Conservation (phyloP, 2,797 vertebrate genomes). For the Dromococcyx pavoninus region DNA sequence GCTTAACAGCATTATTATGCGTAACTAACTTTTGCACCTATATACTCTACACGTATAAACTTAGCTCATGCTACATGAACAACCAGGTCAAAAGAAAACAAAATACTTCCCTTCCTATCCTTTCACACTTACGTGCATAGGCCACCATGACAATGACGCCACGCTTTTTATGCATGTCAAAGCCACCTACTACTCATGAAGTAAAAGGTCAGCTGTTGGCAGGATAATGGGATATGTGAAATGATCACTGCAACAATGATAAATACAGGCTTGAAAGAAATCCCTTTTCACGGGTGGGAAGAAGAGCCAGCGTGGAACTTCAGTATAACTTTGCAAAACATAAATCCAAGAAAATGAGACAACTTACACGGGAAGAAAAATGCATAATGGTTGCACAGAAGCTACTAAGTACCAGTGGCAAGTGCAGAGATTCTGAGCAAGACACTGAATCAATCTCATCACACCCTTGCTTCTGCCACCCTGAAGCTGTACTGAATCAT, state of each 20-base stretch:
- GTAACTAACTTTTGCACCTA: not conserved
- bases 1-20: not conserved
- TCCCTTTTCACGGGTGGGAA: rapidly evolving
- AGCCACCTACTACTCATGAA: not conserved
- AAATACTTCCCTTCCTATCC: not conserved
- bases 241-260: not conserved
- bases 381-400: not conserved
- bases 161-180: not conserved
- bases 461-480: no score
- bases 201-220: not conserved
- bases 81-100: not conserved
- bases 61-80: not conserved
- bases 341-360: not conserved
- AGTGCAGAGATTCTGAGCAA: not conserved
- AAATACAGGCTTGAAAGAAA: not conserved
- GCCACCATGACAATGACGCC: not conserved
- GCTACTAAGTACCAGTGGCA: not conserved
- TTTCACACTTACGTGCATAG: not conserved
- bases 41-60: not conserved
- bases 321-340: not conserved
- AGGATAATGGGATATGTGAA: not conserved
- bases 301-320: not conserved
- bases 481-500: no score
- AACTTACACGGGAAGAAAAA: not conserved
- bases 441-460: no score